Base-by-base conservation (phyloP, 2,797 vertebrate species). In the Loris lydekkerianus region DNA sequence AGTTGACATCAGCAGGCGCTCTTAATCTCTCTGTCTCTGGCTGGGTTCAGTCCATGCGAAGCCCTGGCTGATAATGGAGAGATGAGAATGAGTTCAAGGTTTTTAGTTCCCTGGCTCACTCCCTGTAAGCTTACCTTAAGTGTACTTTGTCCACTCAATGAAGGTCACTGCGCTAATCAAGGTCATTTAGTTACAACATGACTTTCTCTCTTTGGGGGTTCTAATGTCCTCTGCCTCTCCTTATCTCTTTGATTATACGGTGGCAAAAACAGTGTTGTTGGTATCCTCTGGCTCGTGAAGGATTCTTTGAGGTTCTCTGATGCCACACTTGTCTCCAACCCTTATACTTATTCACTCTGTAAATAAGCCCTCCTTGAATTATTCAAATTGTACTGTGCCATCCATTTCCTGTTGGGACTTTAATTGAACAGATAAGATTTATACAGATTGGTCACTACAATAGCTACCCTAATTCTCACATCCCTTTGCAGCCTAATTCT, bases 141-240 rank as follows among this genome's bases (percentile, higher is more conserved):
- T 56, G n/a, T 29, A 84, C 11, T 89, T 11, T n/a, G 20, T 31
- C 34, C 67, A 31, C 78, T 90, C 13, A 93, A 49, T 14, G 56
- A 97, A 93, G 43, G 21, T 23, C 17, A 95, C 27, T 43, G 1
- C 3, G 34, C 10, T 75, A 93, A 77, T 86, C 10, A 84, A 82
- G 46, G 25, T 69, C 25, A 25, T 58, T 95, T 80, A 61, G 31
- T 77, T 77, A 88, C 31, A 81, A 43, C 6, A 82, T 85, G 29
- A 70, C 73, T 56, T 95, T 40, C 5, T 69, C 7, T 93, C 65
- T 84, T 88, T 88, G 21, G 20, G 25, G 20, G n/a, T 86, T 94
- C 89, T 94, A 58, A 76, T 40, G 61, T 43, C 21, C 15, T 88
- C 40, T 43, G 65, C 18, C 23, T 58, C 43, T 10, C 34, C 2